Evolutionary conservation across 1,140 invertebrate species (phyloP), one percentile per base, ranked within the genome.

Genomic region (Lutraria rhynchaena): DNA sequence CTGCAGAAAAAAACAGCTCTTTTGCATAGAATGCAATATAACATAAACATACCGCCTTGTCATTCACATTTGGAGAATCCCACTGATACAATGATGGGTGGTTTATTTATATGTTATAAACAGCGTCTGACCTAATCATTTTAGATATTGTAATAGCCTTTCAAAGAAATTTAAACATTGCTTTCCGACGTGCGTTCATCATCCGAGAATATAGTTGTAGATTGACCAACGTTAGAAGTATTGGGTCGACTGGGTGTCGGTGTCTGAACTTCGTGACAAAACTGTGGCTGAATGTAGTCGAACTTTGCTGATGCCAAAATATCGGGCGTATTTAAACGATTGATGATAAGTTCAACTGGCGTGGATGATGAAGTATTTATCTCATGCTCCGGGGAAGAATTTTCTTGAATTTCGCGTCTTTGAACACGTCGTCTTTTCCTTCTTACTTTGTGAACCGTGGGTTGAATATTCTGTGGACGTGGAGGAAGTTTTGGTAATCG

Each of bases 291-390:
- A 49, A 75, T 75, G 24, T 75, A 75, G 15, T 61, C 58, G 33
- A 75, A 60, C 19, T 61, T 3, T 11, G 58, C 73, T 3, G 73
- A 61, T 4, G 55, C 31, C 27, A 75, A 27, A 4, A 75, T 63
- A 22, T 49, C 57, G 5, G 73, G 73, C 9, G 73, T 75, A 5
- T 49, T 22, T 27, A 19, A 27, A 31, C 57, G 17, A 5, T 44
- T 51, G 57, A 75, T 60, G 3, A 35, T 35, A 49, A 75, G 41
- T 60, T 75, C 73, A 44, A 75, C 58, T 46, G 73, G 73, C 57
- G 73, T 75, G 44, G 73, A 75, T 33, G 73, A 44, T 31, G 35
- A 27, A 13, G 73, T 35, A 24, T 49, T 60, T 61, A 27, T 31
- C 29, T 33, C n/a, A 63, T 15, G 1, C 29, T 29, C 55, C 24